A percentile compares a stretch with the other conserved stretches of the same genome.
phyloP scores from a whole-genome alignment of 2,797 vertebrate genomes.

The Cuculus canorus region DNA sequence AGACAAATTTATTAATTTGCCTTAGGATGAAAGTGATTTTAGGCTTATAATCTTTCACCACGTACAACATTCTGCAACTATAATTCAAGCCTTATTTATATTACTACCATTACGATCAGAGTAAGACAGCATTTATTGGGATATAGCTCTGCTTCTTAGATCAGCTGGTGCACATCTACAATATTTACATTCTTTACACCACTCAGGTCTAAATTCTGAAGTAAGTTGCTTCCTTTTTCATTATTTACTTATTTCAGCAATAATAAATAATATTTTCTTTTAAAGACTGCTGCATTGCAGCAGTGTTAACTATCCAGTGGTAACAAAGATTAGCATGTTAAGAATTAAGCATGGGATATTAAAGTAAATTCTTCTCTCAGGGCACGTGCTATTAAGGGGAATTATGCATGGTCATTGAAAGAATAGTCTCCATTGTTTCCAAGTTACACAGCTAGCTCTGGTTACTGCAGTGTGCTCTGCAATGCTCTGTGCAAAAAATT shows the following conservation, averaged over 20 bases:
- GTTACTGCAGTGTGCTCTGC: conserved; percentile 9
- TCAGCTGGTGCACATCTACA: not conserved
- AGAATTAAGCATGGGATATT: not conserved
- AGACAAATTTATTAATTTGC: not conserved
- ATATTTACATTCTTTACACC: not conserved
- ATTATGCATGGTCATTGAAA: not conserved
- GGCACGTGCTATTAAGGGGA: not conserved
- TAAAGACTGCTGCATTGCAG: not conserved
- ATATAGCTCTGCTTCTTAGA: not conserved
- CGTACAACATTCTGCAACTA: not conserved
- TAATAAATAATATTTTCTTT: not conserved
- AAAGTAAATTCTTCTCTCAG: not conserved
- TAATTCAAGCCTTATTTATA: not conserved
- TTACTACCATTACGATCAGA: not conserved
- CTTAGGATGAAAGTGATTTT: not conserved
- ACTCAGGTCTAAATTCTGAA: conserved; percentile 5
- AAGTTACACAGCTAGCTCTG: not conserved
- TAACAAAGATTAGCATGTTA: not conserved
- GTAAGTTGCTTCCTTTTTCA: not conserved
- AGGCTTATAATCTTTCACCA: not conserved
- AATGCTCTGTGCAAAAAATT: not conserved
- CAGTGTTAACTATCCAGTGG: not conserved
- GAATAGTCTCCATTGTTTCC: not conserved
- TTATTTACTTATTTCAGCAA: not conserved
- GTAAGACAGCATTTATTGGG: conserved; percentile 5